Base-by-base conservation (phyloP, 2,888 invertebrate genomes). In the Polyommatus iphigenia region DNA sequence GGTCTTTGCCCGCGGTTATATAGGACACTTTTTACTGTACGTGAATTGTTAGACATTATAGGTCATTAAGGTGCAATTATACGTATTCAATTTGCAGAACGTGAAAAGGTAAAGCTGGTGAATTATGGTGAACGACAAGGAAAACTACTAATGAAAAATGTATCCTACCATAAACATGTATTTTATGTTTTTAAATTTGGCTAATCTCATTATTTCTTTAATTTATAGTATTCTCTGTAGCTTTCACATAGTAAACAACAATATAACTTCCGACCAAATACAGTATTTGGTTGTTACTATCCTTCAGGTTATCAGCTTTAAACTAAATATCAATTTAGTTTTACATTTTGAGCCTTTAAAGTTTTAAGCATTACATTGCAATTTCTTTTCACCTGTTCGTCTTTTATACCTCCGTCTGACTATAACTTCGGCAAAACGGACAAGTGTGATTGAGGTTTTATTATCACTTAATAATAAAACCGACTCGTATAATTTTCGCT, bases 1-100 rank as follows among this genome's bases (percentile, higher is more conserved):
- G 73, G 46, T 73, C 73, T 24, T 73, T 41, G 73, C 46, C 46
- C 46, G 41, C 46, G 46, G 29, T 67, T 73, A 73, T 73, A 73
- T 73, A 41, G 73, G 73, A 50, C 46, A 73, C 73, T 73, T 73
- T 73, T 73, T 73, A 73, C 20, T 73, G 46, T 41, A 73, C 46
- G 24, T 24, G 32, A 29, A 67, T 67, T 15, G 29, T 32, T 29
- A 24, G 24, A 67, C 24, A 67, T 24, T 67, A 24, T 67, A 67
- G 62, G 62, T 67, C 6, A 32, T 67, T 18, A 32, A 29, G 29
- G 67, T 32, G 24, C 32, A 6, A 2, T 67, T 62, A 59, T 5
- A 24, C 24, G 20, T 24, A 67, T 24, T 29, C 15, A 24, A 67
- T 24, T 67, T 29, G 24, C 24, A 24, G 13, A 67, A 15, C 13